A percentile compares a stretch with the other conserved stretches of the same genome.
phyloP scores from a whole-genome alignment of 2,113 vertebrate species.

The Myotis davidii region DNA sequence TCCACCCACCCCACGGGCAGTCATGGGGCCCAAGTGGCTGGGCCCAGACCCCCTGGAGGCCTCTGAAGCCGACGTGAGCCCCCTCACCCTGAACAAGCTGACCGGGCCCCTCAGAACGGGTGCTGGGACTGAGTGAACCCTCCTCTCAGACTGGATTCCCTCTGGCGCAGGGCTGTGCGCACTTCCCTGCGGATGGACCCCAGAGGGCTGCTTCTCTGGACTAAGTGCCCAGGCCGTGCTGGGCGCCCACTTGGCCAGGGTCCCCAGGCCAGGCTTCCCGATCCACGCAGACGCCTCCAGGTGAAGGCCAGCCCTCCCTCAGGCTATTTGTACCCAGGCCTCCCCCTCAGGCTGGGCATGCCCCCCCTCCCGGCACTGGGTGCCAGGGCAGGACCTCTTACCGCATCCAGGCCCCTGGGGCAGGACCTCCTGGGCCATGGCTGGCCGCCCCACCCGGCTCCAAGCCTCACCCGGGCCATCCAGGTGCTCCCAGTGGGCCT shows the following conservation, averaged over 20 bases:
- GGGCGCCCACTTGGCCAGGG: neutral
- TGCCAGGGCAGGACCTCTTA: neutral
- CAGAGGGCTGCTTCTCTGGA: neutral
- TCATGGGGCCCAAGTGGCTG: neutral
- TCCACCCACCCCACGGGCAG: neutral
- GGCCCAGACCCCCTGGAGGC: neutral
- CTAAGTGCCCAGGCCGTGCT: neutral
- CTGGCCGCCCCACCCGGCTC: neutral
- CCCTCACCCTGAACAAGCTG: neutral
- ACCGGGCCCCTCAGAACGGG: neutral
- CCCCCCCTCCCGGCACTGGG: neutral
- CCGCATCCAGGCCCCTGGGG: neutral
- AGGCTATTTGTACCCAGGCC: neutral
- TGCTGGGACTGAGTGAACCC: neutral
- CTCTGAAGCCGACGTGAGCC: neutral
- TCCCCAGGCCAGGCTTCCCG: neutral
- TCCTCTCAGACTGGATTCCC: neutral
- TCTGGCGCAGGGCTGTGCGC: neutral
- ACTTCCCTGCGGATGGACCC: neutral
- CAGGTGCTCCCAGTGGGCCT: constrained; percentile 67
- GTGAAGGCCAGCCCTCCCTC: neutral
- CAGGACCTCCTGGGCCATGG: neutral
- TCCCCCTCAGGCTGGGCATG: neutral
- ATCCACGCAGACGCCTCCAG: neutral
- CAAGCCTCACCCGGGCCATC: neutral